Percentiles rank a stretch among this genome's conserved stretches.
Conservation (phyloP, 2,113 vertebrate species). For the Microtus richardsoni region DNA sequence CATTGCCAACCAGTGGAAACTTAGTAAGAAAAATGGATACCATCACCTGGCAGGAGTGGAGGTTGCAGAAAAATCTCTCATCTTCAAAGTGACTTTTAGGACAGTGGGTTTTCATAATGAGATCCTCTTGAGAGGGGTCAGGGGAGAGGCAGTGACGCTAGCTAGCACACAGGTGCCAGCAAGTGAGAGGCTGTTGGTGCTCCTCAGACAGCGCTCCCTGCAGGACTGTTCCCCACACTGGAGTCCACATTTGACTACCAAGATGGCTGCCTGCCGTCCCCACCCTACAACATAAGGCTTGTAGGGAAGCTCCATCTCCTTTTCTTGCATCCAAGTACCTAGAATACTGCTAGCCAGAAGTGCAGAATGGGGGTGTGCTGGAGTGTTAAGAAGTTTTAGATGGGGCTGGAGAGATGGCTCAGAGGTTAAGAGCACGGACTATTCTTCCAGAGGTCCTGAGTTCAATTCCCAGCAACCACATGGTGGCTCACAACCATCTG, state of each 20-base stretch:
- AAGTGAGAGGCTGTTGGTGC: not conserved
- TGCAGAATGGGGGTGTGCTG: not conserved
- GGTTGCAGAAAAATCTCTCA: not conserved
- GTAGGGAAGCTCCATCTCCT: no score
- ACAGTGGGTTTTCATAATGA: not conserved
- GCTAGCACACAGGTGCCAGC: not conserved
- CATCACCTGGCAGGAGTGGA: not conserved
- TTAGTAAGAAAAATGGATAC: not conserved
- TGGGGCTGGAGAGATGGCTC: no score
- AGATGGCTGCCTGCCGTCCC: not conserved
- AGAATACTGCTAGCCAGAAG: not conserved
- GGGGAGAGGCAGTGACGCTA: no score
- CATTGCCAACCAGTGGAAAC: not conserved
- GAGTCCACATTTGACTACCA: no score
- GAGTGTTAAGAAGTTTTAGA: fast-evolving
- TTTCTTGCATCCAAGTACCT: not conserved
- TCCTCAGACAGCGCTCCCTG: not conserved
- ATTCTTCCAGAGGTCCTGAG: no score
- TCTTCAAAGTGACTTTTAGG: not conserved
- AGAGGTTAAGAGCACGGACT: no score
- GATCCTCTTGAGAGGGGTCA: not conserved
- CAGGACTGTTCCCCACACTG: not conserved
- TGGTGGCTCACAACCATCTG: no score
- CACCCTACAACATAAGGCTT: not conserved
- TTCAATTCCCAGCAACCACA: no score